Base-by-base conservation (phyloP, 2,113 vertebrate species). In the Athene cunicularia region DNA sequence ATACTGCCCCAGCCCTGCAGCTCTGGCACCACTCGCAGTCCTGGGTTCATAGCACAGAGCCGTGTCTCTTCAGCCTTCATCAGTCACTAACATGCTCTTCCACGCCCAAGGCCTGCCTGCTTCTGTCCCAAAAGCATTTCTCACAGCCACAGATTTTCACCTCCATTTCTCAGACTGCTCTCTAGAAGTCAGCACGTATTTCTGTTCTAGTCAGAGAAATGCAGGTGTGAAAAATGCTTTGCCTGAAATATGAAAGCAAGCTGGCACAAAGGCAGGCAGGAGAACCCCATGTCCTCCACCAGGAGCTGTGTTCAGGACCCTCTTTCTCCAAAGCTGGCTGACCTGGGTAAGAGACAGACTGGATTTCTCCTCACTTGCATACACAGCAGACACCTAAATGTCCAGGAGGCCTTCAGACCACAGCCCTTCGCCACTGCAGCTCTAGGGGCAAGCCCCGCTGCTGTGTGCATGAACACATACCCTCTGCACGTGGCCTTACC, bases 401-500 rank as follows among this genome's bases (percentile, higher is more conserved):
- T 5, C 16, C 21, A 39, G 32, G 23, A 37, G 37, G 20, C 21
- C 43, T 86, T 41, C 41, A 86, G 32, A 15, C 27, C 24, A 84
- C 12, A 87, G 60, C 18, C 39, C 16, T 55, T 49, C 66, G 26
- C 22, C 45, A 52, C 72, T 30, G 30, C 50, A 82, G 71, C 32
- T 76, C 37, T 43, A 32, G 8, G 67, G 33, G 11, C 35, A 43
- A 84, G 58, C 23, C 37, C 18, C 89, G 82, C 0, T 1, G 0
- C 28, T 28, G 11, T 10, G 17, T 7, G 45, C 79, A 41, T 15
- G 28, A 88, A 90, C 39, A 32, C 6, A 35, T 21, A 56, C 13
- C 22, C 39, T 28, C 10, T 37, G 21, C 47, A 68, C 5, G 9
- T 11, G 26, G 13, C 37, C 95, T 98, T 98, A 98, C 98, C 98